These are phyloP conservation scores for Willisornis vidua DNA, from an alignment of 2,113 vertebrate species.

Conservation along the genomic window DNA sequence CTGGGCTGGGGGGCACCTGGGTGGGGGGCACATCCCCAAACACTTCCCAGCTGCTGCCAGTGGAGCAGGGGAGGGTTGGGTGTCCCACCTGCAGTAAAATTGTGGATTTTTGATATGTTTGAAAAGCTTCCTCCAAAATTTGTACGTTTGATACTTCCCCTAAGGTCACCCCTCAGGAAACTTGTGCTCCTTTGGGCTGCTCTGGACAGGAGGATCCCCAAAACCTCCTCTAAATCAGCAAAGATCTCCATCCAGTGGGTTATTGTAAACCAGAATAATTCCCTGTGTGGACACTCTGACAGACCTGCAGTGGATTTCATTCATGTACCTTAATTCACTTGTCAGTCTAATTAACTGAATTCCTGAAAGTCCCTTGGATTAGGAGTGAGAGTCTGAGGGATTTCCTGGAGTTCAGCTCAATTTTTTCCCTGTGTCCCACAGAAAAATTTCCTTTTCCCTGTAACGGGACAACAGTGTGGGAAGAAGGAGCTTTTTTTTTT, in stretches of 20 bases:
- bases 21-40: neutral
- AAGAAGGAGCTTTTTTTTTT: neutral
- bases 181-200: neutral
- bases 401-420: neutral
- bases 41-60: neutral
- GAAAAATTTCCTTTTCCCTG: neutral
- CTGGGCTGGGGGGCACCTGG: neutral
- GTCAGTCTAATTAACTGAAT: neutral
- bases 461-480: neutral
- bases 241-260: neutral
- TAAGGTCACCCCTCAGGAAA: neutral
- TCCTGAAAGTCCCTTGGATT: neutral
- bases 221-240: neutral
- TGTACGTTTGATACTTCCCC: neutral
- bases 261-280: conserved; percentile 4
- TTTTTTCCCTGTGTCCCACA: neutral
- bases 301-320: neutral
- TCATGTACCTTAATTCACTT: neutral
- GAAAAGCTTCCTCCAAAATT: no score
- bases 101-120: neutral
- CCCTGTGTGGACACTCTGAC: neutral
- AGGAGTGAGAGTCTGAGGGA: neutral
- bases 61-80: neutral
- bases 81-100: neutral
- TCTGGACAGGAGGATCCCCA: neutral